These are phyloP conservation scores for Limnephilus marmoratus DNA, from an alignment of 2,888 invertebrate species.

Conservation along the genomic window DNA sequence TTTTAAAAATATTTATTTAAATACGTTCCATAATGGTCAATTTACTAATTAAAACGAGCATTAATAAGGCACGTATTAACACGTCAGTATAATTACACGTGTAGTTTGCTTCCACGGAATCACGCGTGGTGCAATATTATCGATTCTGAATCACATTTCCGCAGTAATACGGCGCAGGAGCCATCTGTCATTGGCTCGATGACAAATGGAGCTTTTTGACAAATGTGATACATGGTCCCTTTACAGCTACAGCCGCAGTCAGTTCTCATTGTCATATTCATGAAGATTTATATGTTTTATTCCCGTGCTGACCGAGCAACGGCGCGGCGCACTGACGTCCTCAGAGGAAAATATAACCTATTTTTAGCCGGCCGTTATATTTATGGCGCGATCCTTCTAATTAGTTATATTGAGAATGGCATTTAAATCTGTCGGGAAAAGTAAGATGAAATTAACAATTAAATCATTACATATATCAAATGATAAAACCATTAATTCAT, in stretches of 20 bases:
- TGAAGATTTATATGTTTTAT: slow-evolving; percentile 38
- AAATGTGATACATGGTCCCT: slow-evolving; percentile 46
- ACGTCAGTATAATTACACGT: neutral
- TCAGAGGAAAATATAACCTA: neutral
- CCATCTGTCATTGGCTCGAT: slow-evolving; percentile 44
- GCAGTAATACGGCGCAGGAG: slow-evolving; percentile 32
- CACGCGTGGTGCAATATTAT: neutral
- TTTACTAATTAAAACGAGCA: neutral
- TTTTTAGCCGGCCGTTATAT: neutral
- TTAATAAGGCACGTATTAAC: neutral
- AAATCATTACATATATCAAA: too few relatives aligned
- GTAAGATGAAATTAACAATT: neutral
- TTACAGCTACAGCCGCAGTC: slow-evolving; percentile 12
- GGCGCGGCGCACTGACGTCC: neutral
- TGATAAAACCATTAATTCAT: too few relatives aligned
- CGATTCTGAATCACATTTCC: slow-evolving; percentile 42
- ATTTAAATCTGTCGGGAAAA: neutral
- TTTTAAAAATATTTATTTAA: too few relatives aligned
- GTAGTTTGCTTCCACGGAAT: slow-evolving; percentile 14
- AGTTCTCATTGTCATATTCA: slow-evolving; percentile 37
- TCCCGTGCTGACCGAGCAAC: slow-evolving; percentile 27
- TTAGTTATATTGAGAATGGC: neutral
- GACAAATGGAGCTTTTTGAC: slow-evolving; percentile 45
- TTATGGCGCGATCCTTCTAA: neutral
- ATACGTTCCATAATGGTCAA: neutral